Evolutionary conservation across 2,888 invertebrate species (phyloP), one percentile per base, ranked within the genome.

Genomic region (Dasypolia templi): DNA sequence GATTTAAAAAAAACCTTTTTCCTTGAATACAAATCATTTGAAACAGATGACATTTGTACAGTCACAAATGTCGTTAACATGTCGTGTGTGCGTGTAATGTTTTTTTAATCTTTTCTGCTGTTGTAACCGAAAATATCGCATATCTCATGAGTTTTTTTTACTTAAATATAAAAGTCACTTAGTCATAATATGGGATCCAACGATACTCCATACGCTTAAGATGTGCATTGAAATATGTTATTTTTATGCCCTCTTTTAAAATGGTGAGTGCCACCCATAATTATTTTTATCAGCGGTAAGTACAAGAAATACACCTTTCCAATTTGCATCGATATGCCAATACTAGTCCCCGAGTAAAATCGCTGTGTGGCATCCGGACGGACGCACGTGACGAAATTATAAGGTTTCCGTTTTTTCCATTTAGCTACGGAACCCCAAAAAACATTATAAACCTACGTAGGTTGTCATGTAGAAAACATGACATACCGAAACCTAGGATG

Each of bases 11-110:
- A 32, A 32, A 35, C 19, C 14, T 35, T 46, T 62, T 35, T 64
- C 58, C 46, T 77, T 77, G 46, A 59, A 42, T 46, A 19, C 2
- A 19, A 44, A 58, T 59, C 14, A 35, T 59, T 39, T 26, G 12
- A 74, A n/a, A 61, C 26, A 51, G 35, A 49, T 22, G 35, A 9
- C 39, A 32, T 55, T 9, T 44, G 14, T 42, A 51, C 29, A 67
- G n/a, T 76, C 56, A 32, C n/a, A 17, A 32, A 63, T n/a, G n/a
- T 63, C 49, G 4, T 63, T 46, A 63, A 17, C 14, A 49, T 29
- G 2, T 46, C 22, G 26, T 63, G 29, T 44, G 22, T 35, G 6
- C 26, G 44, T 29, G 44, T 42, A 44, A 63, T 62, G 3, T 63
- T n/a, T n/a, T n/a, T 35, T 35, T 6, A 35, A 35, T 7, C 35